phyloP scores from a whole-genome alignment of 2,113 vertebrate genomes.

The Kobus ellipsiprymnus region DNA sequence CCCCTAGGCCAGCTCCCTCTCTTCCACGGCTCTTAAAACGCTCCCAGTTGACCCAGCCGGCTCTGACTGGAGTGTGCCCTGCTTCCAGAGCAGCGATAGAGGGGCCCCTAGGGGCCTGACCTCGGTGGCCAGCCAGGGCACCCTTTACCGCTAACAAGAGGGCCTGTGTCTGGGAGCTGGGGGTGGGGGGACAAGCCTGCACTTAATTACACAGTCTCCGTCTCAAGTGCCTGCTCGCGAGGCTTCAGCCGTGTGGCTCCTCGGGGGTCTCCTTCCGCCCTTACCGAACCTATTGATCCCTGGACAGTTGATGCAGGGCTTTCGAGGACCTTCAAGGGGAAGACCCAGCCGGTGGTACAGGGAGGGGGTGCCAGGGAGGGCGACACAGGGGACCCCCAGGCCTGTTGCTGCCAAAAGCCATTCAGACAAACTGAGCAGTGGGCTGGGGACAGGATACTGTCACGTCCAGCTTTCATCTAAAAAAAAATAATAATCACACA shows the following conservation, averaged over 20 bases:
- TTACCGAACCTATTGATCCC: constrained; percentile 34
- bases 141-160: constrained; percentile 90
- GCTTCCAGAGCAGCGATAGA: constrained; percentile 84
- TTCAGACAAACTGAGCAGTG: background rate
- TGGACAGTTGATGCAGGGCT: constrained; percentile 19
- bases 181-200: constrained; percentile 48
- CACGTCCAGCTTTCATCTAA: background rate
- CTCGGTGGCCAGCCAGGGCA: constrained; percentile 84
- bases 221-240: constrained; percentile 75
- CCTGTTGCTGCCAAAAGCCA: background rate
- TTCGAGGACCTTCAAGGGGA: constrained; percentile 6
- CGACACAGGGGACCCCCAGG: rapidly evolving
- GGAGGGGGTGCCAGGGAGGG: background rate
- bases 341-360: rapidly evolving
- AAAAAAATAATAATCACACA: background rate
- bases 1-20: constrained; percentile 93
- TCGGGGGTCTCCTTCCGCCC: background rate
- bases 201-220: constrained; percentile 80
- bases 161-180: constrained; percentile 75
- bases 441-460: too few species aligned
- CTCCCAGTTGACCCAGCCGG: constrained; percentile 93
- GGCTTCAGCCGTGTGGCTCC: constrained; percentile 55
- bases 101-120: constrained; percentile 88
- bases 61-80: constrained; percentile 89
- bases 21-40: constrained; percentile 95